Evolutionary conservation across 2,797 vertebrate genomes (phyloP).

Genomic region (Hemitrygon akajei): DNA sequence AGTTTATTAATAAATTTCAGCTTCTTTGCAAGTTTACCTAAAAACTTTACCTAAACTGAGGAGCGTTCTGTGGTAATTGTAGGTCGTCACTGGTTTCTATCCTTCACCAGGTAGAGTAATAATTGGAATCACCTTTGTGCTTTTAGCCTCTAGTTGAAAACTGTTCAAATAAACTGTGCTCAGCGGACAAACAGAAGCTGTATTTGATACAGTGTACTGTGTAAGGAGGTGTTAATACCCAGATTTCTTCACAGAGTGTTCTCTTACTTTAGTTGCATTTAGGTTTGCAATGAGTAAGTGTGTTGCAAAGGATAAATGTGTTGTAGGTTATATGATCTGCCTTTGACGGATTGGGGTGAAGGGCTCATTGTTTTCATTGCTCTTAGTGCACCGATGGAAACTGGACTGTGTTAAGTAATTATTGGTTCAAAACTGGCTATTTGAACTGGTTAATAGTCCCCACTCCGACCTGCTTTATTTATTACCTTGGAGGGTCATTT

Average conservation of each 20-base stretch:
- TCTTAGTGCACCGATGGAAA: neutral
- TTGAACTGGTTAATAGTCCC: neutral
- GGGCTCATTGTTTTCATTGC: neutral
- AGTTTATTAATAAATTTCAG: neutral
- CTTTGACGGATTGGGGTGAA: neutral
- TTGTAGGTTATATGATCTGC: neutral
- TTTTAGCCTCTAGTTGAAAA: neutral
- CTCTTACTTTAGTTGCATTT: neutral
- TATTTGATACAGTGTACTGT: neutral
- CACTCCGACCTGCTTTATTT: neutral
- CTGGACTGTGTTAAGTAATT: neutral
- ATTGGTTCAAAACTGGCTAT: neutral
- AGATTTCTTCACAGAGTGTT: neutral
- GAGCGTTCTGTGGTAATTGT: neutral
- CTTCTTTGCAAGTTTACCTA: neutral
- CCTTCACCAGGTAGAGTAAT: neutral
- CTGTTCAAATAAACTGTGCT: neutral
- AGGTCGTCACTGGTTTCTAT: neutral
- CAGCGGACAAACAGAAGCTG: too few species aligned
- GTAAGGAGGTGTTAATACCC: neutral
- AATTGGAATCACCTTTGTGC: constrained; percentile 2
- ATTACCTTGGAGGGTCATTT: neutral
- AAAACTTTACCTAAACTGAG: too few species aligned
- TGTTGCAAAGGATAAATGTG: neutral
- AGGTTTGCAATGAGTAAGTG: neutral